These are phyloP conservation scores for Cossypha caffra DNA, from an alignment of 2,797 vertebrate species.

Conservation along the genomic window DNA sequence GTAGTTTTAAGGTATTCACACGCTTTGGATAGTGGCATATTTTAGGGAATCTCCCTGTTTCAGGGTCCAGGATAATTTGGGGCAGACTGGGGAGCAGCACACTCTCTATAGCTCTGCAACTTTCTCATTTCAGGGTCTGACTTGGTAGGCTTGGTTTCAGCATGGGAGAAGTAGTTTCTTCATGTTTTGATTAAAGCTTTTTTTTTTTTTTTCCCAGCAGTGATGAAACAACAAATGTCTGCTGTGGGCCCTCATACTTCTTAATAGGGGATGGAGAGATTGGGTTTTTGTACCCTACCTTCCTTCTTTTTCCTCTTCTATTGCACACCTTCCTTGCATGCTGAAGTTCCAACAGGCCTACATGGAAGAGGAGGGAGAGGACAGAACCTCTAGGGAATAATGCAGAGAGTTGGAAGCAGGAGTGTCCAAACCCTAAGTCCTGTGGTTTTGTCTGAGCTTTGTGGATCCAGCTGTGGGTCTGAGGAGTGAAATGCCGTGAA, in stretches of 20 bases:
- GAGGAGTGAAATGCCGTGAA: neutral
- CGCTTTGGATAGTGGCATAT: neutral
- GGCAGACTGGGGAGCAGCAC: accelerated
- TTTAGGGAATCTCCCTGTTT: neutral
- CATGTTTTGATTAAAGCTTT: neutral
- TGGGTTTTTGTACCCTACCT: accelerated
- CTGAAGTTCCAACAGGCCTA: neutral
- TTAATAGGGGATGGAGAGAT: neutral
- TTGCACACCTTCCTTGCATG: neutral
- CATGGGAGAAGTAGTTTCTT: neutral
- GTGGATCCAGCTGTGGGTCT: neutral
- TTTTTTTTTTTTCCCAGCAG: neutral
- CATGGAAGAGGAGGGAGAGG: neutral
- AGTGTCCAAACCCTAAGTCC: neutral
- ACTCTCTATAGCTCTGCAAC: accelerated
- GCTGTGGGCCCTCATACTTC: neutral
- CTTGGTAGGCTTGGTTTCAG: neutral
- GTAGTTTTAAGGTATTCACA: neutral
- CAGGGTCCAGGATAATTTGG: neutral
- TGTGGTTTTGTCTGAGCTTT: neutral
- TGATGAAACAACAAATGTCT: neutral
- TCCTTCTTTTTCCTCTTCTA: neutral
- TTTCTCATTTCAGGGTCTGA: neutral
- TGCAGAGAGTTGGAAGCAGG: neutral
- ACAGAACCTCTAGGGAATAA: neutral